Evolutionary conservation across 2,888 invertebrate genomes (phyloP), one percentile per base, ranked within the genome.

Genomic region (Graphium colonna): DNA sequence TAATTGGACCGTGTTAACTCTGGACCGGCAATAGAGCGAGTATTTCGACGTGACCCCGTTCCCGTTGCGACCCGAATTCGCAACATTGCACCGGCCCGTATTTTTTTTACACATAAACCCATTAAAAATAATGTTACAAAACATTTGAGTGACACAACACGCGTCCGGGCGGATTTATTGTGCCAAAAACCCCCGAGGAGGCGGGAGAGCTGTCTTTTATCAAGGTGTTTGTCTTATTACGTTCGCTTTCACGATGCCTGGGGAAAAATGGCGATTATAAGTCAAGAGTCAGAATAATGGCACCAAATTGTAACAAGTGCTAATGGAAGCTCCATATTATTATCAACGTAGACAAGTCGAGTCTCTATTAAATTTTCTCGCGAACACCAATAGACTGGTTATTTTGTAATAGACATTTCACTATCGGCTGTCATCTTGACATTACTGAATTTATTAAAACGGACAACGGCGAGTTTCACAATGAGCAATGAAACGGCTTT

Each of bases 1-100:
- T 82, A 87, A 88, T 89, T 84, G 79, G 82, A 82, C 69, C 80
- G 77, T 79, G 79, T 78, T 82, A 85, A 84, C 80, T 79, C 80
- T 79, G 75, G 36, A 69, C 68, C 68, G 62, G 60, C 75, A 77
- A 75, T 77, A 77, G 74, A 73, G 70, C 64, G 67, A 75, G 78
- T 82, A 84, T 84, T 85, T 84, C 72, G 75, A 75, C 69, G 67
- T 81, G 88, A 87, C 87, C 88, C 67, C 85, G 81, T 82, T 84
- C 67, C 71, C 62, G 60, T 61, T 51, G 72, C 82, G 88, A 82
- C 87, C 88, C 71, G 64, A 79, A 84, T 88, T 83, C 77, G 80
- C 82, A 65, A 78, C 73, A 75, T 68, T 84, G 79, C 77, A 79
- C 63, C 68, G 63, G 68, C 36, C 36, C 12, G 1, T 12, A 5